Percentiles rank a stretch among this genome's conserved stretches.
Evolutionary conservation across 2,888 invertebrate genomes (phyloP).

Genomic region (Eurytoma californica): DNA sequence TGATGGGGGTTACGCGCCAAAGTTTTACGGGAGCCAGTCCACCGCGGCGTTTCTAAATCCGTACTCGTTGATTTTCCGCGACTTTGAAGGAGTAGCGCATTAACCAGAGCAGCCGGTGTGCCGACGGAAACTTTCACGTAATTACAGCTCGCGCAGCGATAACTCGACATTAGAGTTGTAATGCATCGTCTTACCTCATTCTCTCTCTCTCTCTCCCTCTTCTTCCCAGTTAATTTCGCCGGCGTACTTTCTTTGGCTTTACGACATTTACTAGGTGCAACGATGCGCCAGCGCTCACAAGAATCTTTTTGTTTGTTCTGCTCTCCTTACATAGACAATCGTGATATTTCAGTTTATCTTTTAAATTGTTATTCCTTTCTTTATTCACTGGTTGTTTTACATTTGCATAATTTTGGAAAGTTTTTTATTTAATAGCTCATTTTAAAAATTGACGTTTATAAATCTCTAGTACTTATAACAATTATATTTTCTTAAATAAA

Average conservation of each 20-base stretch:
- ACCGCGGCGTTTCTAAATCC: constrained; percentile 38
- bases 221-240: constrained; percentile 60
- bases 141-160: constrained; percentile 56
- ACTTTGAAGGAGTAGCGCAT: constrained; percentile 9
- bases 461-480: too few species aligned
- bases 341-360: too few species aligned
- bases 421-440: too few species aligned
- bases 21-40: too few species aligned
- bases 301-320: constrained; percentile 27
- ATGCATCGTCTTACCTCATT: constrained; percentile 66
- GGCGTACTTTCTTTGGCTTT: not conserved
- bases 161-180: constrained; percentile 62
- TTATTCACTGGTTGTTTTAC: too few species aligned
- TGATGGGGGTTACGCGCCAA: too few species aligned
- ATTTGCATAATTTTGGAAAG: too few species aligned
- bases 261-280: constrained; percentile 1
- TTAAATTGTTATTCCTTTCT: constrained; percentile 3
- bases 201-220: constrained; percentile 57
- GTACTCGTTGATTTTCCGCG: constrained; percentile 27
- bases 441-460: too few species aligned
- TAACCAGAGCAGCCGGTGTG: constrained; percentile 33
- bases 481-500: too few species aligned
- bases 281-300: not conserved
- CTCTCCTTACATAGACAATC: too few species aligned
- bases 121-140: constrained; percentile 60